phyloP scores from a whole-genome alignment of 1,140 invertebrate genomes.

The Oryzaephilus surinamensis region DNA sequence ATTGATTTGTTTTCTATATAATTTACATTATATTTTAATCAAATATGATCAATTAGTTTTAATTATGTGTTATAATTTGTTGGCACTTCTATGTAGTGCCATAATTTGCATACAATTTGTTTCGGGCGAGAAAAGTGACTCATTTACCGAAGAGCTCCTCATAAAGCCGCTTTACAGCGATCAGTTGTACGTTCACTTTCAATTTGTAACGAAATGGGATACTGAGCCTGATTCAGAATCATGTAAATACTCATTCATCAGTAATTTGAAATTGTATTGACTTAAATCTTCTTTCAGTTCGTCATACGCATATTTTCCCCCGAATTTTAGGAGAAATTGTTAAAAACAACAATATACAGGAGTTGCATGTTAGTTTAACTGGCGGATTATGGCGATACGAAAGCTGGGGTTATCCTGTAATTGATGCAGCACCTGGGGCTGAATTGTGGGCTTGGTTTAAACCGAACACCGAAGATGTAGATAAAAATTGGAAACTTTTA shows the following conservation, averaged over 20 bases:
- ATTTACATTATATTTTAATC: no score
- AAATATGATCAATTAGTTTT: no score
- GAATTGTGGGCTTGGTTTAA: constrained; percentile 90
- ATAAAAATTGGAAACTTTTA: constrained; percentile 77
- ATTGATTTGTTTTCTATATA: no score
- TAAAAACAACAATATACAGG: constrained; percentile 70
- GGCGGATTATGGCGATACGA: constrained; percentile 88
- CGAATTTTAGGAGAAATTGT: constrained; percentile 85
- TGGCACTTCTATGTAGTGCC: no score
- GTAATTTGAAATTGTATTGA: constrained; percentile 6
- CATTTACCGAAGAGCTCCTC: constrained; percentile 69
- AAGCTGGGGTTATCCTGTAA: constrained; percentile 84
- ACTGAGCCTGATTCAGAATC: constrained; percentile 38
- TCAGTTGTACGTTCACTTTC: constrained; percentile 74
- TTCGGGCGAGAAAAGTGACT: no score
- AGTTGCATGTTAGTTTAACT: constrained; percentile 84
- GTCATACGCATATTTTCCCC: constrained; percentile 82
- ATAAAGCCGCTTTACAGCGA: constrained; percentile 66
- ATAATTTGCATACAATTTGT: no score
- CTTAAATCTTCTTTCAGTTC: constrained; percentile 40
- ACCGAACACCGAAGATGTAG: constrained; percentile 42
- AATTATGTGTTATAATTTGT: no score
- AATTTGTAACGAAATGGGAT: constrained; percentile 73
- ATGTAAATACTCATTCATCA: constrained; percentile 42
- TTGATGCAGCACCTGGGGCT: constrained; percentile 81